Base-by-base conservation (phyloP, 2,888 invertebrate species). In the Dynastes hyllus region DNA sequence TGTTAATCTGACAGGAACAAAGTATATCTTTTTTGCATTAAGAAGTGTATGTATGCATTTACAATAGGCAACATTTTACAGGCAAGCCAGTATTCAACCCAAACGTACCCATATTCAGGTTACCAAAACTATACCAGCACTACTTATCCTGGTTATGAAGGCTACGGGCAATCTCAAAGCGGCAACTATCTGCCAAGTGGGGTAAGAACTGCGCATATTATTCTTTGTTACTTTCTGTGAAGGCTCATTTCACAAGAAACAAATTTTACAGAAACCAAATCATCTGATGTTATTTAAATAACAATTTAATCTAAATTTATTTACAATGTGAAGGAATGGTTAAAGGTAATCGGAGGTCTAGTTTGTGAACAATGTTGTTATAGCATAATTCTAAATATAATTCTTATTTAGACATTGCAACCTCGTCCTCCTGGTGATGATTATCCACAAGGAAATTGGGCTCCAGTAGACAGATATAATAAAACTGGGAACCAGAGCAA, bases 371-470 rank as follows among this genome's bases (percentile, higher is more conserved):
- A 13, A 27, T 69, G 16, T 71, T 63, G 73, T 69, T 65, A 16
- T 66, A 16, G 27, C 37, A 32, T 77, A 53, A 75, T 82, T 80
- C 73, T 82, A 78, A 79, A 40, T 37, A 77, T 22, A 40, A 27
- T 78, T 78, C 83, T 80, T 81, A 80, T 84, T 76, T 83, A 85
- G 85, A 81, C 67, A 50, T 79, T 84, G 63, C 84, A 85, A 78
- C 85, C 82, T 58, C 83, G 81, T 58, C 83, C 83, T 27, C 83
- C 83, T 27, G 83, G 82, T 8, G 83, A 83, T 70, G 83, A 82
- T 22, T 83, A 83, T 75, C 82, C 83, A 8, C 83, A 83, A 80
- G 82, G 82, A 79, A 83, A 81, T 69, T 86, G 86, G 86, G 85
- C 83, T 69, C 83, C 84, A 11, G 84, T 83, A 67, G 81, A 75